phyloP scores from a whole-genome alignment of 2,113 vertebrate genomes.

The Pterocles gutturalis region DNA sequence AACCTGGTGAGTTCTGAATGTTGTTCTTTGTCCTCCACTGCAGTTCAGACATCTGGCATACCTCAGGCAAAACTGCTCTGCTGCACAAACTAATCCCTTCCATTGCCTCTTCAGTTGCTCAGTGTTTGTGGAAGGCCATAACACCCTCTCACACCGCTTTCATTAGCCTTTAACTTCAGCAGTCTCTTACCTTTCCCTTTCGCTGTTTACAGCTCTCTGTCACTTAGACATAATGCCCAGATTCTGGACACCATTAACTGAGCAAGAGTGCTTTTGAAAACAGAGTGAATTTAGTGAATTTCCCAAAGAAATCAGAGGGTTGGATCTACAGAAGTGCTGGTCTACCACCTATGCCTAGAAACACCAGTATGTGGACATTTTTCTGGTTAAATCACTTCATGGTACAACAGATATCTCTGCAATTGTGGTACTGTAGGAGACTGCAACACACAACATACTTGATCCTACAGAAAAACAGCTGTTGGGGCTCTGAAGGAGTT shows the following conservation, averaged over 20 bases:
- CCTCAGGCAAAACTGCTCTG: constrained; percentile 41
- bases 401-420: background rate
- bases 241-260: background rate
- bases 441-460: background rate
- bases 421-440: background rate
- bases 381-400: background rate
- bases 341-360: background rate
- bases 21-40: constrained; percentile 54
- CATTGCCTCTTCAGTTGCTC: constrained; percentile 45
- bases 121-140: constrained; percentile 44
- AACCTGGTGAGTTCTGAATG: constrained; percentile 44
- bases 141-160: constrained; percentile 25
- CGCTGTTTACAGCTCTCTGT: background rate
- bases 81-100: constrained; percentile 52
- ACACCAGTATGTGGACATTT: background rate
- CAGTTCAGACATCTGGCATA: constrained; percentile 61
- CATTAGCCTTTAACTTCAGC: background rate
- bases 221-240: background rate
- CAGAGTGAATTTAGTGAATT: background rate
- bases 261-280: background rate
- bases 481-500: background rate
- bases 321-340: background rate
- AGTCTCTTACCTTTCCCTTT: background rate
- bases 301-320: background rate
- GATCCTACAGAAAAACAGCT: background rate